Conservation (phyloP, 2,888 invertebrate species). For the Epinotia ramella region DNA sequence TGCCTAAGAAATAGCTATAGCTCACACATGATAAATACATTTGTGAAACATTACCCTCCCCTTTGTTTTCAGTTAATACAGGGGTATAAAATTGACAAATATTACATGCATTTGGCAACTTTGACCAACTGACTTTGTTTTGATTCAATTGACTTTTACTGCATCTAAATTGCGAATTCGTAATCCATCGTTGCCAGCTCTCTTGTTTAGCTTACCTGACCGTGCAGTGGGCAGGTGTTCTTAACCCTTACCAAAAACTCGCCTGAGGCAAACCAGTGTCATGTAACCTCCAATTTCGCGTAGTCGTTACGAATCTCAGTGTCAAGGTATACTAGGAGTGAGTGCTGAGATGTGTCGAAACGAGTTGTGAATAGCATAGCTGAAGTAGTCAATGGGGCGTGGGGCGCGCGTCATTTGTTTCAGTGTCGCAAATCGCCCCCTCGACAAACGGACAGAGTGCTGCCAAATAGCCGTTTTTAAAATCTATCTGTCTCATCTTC, state of each 20-base stretch:
- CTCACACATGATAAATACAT: not conserved
- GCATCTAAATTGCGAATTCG: conserved; percentile 12
- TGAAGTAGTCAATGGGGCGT: conserved; percentile 65
- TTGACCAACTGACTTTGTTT: not conserved
- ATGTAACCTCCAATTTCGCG: not conserved
- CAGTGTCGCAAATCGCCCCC: conserved; percentile 72
- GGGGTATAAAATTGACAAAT: not conserved
- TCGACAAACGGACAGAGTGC: conserved; percentile 73
- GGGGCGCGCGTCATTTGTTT: conserved; percentile 73
- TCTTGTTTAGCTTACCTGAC: conserved; percentile 38
- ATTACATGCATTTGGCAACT: not conserved
- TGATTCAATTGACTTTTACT: not conserved
- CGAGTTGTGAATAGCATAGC: not conserved
- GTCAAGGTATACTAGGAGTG: not conserved
- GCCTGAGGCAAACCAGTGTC: not conserved
- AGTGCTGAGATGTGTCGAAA: not conserved
- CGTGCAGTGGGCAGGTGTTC: conserved; percentile 44
- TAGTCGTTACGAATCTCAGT: not conserved
- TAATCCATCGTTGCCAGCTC: conserved; percentile 35
- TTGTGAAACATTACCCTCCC: not conserved
- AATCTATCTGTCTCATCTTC: conserved; percentile 24
- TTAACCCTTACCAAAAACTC: not conserved
- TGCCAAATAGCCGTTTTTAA: conserved; percentile 62
- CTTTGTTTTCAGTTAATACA: not conserved
- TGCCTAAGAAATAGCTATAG: too few relatives aligned